phyloP scores from a whole-genome alignment of 1,140 invertebrate species.

The Caerostris extrusa region DNA sequence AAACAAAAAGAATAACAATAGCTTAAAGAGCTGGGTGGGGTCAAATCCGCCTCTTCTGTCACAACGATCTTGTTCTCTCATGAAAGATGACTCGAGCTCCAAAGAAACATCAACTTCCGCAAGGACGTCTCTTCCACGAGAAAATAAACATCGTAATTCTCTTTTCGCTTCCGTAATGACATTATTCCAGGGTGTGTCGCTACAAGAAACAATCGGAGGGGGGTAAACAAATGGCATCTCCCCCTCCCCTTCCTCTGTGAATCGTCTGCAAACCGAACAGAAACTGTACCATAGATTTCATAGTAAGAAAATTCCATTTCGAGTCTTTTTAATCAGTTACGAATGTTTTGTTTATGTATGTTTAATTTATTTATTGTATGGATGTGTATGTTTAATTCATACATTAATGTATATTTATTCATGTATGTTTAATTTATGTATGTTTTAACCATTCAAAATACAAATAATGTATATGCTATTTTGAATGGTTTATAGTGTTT shows the following conservation, averaged over 20 bases:
- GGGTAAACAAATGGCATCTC: background rate
- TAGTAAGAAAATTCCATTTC: background rate
- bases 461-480: too few species aligned
- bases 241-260: background rate
- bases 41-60: constrained; percentile 45
- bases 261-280: background rate
- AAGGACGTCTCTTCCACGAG: background rate
- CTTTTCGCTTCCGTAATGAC: constrained; percentile 59
- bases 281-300: background rate
- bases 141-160: constrained; percentile 45
- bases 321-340: background rate
- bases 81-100: constrained; percentile 45
- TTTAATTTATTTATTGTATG: too few species aligned
- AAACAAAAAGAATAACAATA: constrained; percentile 7
- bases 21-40: constrained; percentile 49
- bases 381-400: too few species aligned
- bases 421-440: too few species aligned
- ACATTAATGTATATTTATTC: too few species aligned
- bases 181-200: constrained; percentile 62
- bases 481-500: too few species aligned
- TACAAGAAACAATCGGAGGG: background rate
- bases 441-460: too few species aligned
- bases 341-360: background rate
- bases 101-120: constrained; percentile 64
- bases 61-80: constrained; percentile 47